These are phyloP conservation scores for Caenorhabditis plicata DNA, from an alignment of 2,888 invertebrate species.

Conservation along the genomic window DNA sequence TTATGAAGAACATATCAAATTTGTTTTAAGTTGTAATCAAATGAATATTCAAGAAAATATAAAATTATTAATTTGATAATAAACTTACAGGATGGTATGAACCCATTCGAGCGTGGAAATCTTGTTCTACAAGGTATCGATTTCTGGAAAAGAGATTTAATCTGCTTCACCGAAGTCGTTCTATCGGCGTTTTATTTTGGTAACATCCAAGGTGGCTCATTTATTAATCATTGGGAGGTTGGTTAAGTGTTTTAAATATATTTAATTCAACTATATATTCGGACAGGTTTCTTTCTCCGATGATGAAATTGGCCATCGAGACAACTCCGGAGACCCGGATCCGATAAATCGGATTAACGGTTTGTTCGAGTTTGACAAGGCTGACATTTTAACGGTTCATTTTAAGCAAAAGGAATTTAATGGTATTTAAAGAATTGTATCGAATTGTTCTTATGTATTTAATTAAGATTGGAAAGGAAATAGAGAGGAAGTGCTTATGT, in stretches of 20 bases:
- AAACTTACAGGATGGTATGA: slow-evolving; percentile 16
- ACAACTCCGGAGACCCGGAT: slow-evolving; percentile 1
- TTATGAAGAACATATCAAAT: too few species aligned
- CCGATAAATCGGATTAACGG: slow-evolving; percentile 20
- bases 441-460: background rate
- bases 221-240: slow-evolving; percentile 45
- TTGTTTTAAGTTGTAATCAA: too few species aligned
- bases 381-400: slow-evolving; percentile 32
- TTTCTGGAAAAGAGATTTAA: slow-evolving; percentile 23
- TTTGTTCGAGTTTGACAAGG: slow-evolving; percentile 39
- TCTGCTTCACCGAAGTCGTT: slow-evolving; percentile 16
- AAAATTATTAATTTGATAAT: background rate
- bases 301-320: slow-evolving; percentile 1
- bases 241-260: background rate
- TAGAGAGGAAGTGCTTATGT: background rate
- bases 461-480: background rate
- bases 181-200: slow-evolving; percentile 38
- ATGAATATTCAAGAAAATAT: too few species aligned
- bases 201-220: slow-evolving; percentile 39
- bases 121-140: slow-evolving; percentile 28
- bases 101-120: slow-evolving; percentile 32
- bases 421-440: background rate
- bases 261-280: background rate
- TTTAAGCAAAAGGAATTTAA: slow-evolving; percentile 16
- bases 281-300: slow-evolving; percentile 23